These are phyloP conservation scores for Chiridota heheva DNA, from an alignment of 35 echinoderm and acorn worm species.

Conservation along the genomic window DNA sequence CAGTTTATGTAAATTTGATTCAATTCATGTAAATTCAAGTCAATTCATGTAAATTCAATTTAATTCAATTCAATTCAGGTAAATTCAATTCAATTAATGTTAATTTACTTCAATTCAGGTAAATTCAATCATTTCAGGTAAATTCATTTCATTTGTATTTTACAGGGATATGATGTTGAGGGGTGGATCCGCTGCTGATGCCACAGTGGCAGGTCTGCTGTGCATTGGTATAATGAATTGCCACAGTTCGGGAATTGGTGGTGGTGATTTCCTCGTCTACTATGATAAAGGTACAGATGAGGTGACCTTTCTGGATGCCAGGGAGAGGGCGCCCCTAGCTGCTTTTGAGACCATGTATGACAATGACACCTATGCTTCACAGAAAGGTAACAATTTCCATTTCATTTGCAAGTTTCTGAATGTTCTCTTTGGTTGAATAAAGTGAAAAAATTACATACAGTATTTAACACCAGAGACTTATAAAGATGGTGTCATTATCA, in stretches of 20 bases:
- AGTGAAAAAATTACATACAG: neutral
- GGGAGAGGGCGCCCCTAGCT: constrained; percentile 61
- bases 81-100: too few species aligned
- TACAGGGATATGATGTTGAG: constrained; percentile 69
- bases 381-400: neutral
- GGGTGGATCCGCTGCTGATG: constrained; percentile 75
- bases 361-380: neutral
- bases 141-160: neutral
- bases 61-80: too few species aligned
- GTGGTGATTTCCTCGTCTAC: constrained; percentile 71
- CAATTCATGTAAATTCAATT: too few species aligned
- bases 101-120: too few species aligned
- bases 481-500: neutral
- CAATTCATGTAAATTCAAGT: too few species aligned
- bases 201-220: constrained; percentile 61
- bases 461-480: neutral
- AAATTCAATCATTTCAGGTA: neutral
- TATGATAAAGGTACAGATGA: constrained; percentile 32
- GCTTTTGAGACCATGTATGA: constrained; percentile 61
- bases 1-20: too few species aligned
- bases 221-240: constrained; percentile 71
- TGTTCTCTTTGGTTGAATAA: neutral
- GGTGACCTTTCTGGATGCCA: constrained; percentile 38
- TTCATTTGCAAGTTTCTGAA: neutral
- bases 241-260: constrained; percentile 83